Evolutionary conservation across 2,888 invertebrate species (phyloP), one percentile per base, ranked within the genome.

Genomic region (Hemaris fuciformis): DNA sequence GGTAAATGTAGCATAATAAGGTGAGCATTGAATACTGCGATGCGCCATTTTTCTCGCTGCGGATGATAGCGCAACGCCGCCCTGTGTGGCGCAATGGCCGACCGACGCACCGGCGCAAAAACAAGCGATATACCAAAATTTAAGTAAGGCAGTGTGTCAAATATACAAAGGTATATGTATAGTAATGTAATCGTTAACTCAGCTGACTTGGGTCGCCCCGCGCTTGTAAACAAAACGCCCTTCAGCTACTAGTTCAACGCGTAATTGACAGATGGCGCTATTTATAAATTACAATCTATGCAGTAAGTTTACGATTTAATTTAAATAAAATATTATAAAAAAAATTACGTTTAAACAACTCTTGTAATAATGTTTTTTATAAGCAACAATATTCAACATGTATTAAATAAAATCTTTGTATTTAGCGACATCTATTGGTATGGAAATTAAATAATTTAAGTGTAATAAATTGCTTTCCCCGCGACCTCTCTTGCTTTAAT

Each of bases 111-210:
- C 43, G 58, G 27, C 41, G 58, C 43, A 59, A 42, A 42, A 59
- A 27, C 42, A 27, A 41, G 13, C 27, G 27, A 42, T 43, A 59
- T 59, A 59, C 58, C 58, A 43, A 59, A 59, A 18, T 59, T 59
- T 59, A 59, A 59, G 43, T 59, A 43, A 43, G 58, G 25, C 58
- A 59, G 43, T 59, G 42, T 42, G 58, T 59, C 58, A 59, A 59
- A 43, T 42, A 15, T 43, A 59, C 27, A 42, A 42, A 41, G 15
- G 25, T 42, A 34, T 57, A 58, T 10, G 43, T 59, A 59, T 25
- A 43, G 27, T 13, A 18, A 43, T 13, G 43, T 59, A 43, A 59
- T 59, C 43, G 43, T 59, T 59, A 43, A 23, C 18, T 23, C 58
- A 59, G 58, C 43, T 59, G 58, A 42, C 43, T 27, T 25, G 42